Conservation (phyloP, 2,888 invertebrate species). For the Pyrrhia umbra region DNA sequence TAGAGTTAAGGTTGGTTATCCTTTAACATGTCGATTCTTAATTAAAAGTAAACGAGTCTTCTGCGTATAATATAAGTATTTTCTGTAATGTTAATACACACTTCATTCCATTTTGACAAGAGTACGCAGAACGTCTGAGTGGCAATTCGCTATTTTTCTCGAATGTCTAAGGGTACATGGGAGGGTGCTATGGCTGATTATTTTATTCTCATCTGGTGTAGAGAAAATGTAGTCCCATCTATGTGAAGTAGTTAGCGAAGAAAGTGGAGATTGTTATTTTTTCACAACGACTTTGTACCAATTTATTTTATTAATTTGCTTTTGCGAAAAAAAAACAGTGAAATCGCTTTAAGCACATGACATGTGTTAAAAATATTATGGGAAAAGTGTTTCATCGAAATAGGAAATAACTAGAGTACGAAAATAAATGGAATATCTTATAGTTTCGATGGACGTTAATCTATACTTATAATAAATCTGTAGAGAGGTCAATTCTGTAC, state of each 20-base stretch:
- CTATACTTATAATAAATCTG: no score
- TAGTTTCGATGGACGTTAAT: no score
- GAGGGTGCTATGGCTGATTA: slow-evolving; percentile 22
- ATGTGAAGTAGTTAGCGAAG: slow-evolving; percentile 19
- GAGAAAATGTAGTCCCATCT: slow-evolving; percentile 37
- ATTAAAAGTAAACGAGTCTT: slow-evolving; percentile 13
- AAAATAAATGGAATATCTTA: no score
- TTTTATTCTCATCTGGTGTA: slow-evolving; percentile 35
- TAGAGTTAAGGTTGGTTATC: neutral
- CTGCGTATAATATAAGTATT: slow-evolving; percentile 4
- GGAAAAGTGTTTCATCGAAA: slow-evolving; percentile 3
- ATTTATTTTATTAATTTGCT: neutral
- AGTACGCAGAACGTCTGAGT: slow-evolving; percentile 26
- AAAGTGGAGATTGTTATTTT: slow-evolving; percentile 25
- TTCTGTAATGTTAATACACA: slow-evolving; percentile 6
- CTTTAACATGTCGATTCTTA: neutral
- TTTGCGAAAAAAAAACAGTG: neutral
- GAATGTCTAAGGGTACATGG: slow-evolving; percentile 27
- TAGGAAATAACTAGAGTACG: no score
- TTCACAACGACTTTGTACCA: neutral
- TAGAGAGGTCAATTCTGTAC: no score
- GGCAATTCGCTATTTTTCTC: slow-evolving; percentile 33
- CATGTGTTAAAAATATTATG: no score
- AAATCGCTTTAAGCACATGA: no score
- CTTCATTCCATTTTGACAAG: slow-evolving; percentile 41